Percentiles rank a stretch among this genome's conserved stretches.
These are phyloP conservation scores for Branchipolynoe longqiensis DNA, from an alignment of 2,888 invertebrate genomes.

Conservation along the genomic window DNA sequence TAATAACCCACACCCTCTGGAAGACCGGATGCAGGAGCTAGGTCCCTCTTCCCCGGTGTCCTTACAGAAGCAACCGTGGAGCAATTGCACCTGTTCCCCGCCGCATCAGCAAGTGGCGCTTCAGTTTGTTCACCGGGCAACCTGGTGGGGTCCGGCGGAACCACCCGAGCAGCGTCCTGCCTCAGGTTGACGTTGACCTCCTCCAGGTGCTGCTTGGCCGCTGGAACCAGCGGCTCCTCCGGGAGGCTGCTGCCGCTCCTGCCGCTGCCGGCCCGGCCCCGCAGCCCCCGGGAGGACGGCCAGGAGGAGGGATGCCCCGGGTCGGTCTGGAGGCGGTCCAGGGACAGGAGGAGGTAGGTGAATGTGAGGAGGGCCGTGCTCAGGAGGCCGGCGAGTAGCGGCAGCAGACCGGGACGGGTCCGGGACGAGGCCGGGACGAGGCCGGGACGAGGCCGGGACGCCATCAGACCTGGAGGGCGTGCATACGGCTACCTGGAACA, in stretches of 20 bases:
- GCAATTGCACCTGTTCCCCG: conserved; percentile 42
- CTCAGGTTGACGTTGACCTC: not conserved
- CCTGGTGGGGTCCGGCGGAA: not conserved
- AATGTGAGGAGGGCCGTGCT: conserved; percentile 10
- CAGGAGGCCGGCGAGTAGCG: not conserved
- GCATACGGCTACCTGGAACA: not conserved
- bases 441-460: not conserved
- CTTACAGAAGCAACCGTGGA: not conserved
- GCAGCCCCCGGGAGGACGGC: not conserved
- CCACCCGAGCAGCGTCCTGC: not conserved
- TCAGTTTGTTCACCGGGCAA: too few relatives aligned
- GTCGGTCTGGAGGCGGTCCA: conserved; percentile 41
- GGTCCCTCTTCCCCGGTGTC: not conserved
- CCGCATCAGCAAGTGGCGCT: too few relatives aligned
- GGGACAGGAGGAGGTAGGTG: conserved; percentile 38
- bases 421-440: not conserved
- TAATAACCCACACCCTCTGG: not conserved
- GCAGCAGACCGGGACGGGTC: not conserved
- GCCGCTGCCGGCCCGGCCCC: not conserved
- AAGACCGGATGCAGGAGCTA: too few relatives aligned
- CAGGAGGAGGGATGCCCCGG: not conserved
- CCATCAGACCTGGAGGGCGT: not conserved
- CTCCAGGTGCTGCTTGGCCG: not conserved
- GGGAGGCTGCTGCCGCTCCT: not conserved
- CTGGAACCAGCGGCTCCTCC: not conserved